phyloP scores from a whole-genome alignment of 2,113 vertebrate genomes.

The Rallus limicola region DNA sequence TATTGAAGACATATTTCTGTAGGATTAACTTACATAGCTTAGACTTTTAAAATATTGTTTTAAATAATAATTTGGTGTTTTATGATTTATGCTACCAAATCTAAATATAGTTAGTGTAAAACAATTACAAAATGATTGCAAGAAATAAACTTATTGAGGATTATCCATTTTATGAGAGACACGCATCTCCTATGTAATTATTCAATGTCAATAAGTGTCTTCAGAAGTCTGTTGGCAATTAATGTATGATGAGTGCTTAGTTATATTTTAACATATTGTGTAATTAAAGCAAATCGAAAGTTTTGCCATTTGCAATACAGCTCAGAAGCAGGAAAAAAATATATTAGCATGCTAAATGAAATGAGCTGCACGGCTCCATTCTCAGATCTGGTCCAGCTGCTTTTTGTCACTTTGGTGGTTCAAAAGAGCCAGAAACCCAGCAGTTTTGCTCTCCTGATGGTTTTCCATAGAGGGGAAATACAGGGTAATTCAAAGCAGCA shows the following conservation, averaged over 20 bases:
- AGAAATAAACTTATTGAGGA: neutral
- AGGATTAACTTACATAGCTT: conserved; percentile 30
- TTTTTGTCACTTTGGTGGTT: neutral
- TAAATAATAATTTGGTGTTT: conserved; percentile 33
- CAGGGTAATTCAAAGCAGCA: conserved; percentile 23
- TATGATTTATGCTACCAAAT: conserved; percentile 33
- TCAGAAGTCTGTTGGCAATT: conserved; percentile 14
- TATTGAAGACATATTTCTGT: conserved; percentile 58
- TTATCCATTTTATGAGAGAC: neutral
- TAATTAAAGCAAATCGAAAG: neutral
- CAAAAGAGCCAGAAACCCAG: neutral
- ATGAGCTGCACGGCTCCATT: neutral
- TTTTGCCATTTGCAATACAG: neutral
- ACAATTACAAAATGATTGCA: conserved; percentile 7
- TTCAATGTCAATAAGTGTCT: neutral
- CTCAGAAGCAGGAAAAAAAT: neutral
- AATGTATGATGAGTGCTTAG: neutral
- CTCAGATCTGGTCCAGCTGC: neutral
- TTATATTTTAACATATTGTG: neutral
- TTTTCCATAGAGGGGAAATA: neutral
- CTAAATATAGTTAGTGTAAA: conserved; percentile 8
- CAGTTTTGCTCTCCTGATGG: neutral
- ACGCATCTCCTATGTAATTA: neutral
- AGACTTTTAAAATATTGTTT: conserved; percentile 39
- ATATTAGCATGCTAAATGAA: neutral